Conservation (phyloP, 2,888 invertebrate genomes). For the Tenthredo mesomela region DNA sequence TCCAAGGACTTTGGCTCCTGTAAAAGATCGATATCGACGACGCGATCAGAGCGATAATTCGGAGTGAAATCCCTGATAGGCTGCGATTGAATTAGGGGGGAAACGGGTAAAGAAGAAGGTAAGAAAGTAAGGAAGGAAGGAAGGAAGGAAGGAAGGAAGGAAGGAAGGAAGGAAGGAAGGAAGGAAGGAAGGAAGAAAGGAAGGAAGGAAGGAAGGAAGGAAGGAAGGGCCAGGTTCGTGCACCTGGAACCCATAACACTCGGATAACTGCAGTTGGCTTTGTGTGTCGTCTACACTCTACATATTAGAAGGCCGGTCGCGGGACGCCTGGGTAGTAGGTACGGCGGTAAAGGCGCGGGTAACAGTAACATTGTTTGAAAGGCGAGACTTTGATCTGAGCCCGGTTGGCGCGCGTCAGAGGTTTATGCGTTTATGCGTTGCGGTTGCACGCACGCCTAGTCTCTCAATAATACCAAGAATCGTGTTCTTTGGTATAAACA, state of each 20-base stretch:
- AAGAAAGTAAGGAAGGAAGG: conserved; percentile 29
- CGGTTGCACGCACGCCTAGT: conserved; percentile 47
- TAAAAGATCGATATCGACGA: background rate
- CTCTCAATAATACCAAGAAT: conserved; percentile 49
- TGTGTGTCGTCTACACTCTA: conserved; percentile 56
- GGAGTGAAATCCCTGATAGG: background rate
- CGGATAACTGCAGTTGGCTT: conserved; percentile 67
- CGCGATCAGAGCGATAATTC: background rate
- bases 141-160: conserved; percentile 50
- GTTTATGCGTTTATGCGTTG: conserved; percentile 67
- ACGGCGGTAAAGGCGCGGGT: conserved; percentile 54
- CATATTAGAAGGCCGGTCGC: conserved; percentile 66
- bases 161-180: too few relatives aligned
- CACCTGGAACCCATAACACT: conserved; percentile 71
- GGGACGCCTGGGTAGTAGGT: conserved; percentile 54
- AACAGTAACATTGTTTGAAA: conserved; percentile 76
- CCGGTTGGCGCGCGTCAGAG: conserved; percentile 72
- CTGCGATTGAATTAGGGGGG: background rate
- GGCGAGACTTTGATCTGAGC: conserved; percentile 75
- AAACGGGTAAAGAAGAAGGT: conserved; percentile 34
- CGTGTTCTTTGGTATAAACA: conserved; percentile 38
- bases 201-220: conserved; percentile 47
- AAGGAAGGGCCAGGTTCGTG: conserved; percentile 56
- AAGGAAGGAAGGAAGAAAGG: conserved; percentile 26
- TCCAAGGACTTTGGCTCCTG: background rate